Conservation (phyloP, 2,888 invertebrate genomes). For the Druceiella hillmani region DNA sequence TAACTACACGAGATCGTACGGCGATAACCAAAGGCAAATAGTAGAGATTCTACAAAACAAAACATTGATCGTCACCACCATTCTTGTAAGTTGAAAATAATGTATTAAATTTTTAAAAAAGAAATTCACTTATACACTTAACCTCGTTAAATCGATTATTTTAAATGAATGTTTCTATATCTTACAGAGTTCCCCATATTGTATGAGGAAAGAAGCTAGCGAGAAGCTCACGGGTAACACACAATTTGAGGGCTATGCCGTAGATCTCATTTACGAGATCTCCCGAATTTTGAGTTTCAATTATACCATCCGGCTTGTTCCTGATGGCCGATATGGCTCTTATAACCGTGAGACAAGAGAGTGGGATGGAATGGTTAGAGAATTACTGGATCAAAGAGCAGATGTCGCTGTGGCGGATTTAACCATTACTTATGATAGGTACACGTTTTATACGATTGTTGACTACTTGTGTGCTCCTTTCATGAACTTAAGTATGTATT, state of each 20-base stretch:
- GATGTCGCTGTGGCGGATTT: conserved; percentile 96
- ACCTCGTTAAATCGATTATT: not conserved
- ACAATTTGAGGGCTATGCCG: conserved; percentile 91
- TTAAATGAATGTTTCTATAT: conserved; percentile 3
- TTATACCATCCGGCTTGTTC: conserved; percentile 80
- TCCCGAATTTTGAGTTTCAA: conserved; percentile 82
- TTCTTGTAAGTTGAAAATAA: conserved; percentile 64
- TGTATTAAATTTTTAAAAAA: not conserved
- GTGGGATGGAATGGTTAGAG: conserved; percentile 90
- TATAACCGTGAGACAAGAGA: conserved; percentile 76
- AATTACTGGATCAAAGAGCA: conserved; percentile 82
- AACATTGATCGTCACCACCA: conserved; percentile 85
- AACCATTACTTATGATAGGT: conserved; percentile 95
- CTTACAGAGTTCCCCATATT: conserved; percentile 87
- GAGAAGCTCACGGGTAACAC: conserved; percentile 83
- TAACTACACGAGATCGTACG: conserved; percentile 80
- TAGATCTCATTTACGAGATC: conserved; percentile 92
- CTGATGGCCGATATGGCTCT: conserved; percentile 81
- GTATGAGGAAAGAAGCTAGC: conserved; percentile 87
- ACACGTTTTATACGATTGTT: too few species aligned
- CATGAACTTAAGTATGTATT: too few species aligned
- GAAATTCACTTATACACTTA: not conserved
- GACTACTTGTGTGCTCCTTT: too few species aligned
- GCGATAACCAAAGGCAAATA: conserved; percentile 81
- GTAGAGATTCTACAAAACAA: conserved; percentile 89